phyloP scores from a whole-genome alignment of 1,140 invertebrate species.

The Tribolium madens region DNA sequence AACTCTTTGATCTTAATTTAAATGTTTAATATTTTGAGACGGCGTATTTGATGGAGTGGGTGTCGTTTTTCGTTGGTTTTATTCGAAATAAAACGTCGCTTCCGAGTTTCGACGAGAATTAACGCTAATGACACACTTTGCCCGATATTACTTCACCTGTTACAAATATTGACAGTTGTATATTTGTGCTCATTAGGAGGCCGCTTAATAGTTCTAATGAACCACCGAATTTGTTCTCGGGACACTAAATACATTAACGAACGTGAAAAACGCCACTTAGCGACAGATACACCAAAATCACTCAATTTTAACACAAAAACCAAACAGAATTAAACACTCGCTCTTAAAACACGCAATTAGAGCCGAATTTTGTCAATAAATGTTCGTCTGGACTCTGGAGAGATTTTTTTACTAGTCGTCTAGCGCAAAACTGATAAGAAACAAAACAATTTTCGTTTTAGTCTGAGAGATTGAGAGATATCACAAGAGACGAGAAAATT shows the following conservation, averaged over 20 bases:
- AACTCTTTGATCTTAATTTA: constrained; percentile 41
- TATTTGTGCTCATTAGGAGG: constrained; percentile 35
- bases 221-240: not conserved
- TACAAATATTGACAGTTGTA: constrained; percentile 29
- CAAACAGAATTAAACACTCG: constrained; percentile 3
- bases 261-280: constrained; percentile 23
- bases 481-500: no score
- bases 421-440: no score
- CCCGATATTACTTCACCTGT: constrained; percentile 11
- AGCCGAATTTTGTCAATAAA: not conserved
- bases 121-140: constrained; percentile 21
- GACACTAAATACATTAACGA: constrained; percentile 18
- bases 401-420: not conserved
- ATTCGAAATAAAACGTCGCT: not conserved
- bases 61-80: constrained; percentile 5
- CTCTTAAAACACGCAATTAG: not conserved
- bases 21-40: constrained; percentile 42
- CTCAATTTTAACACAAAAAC: constrained; percentile 5
- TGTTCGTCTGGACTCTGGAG: not conserved
- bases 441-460: no score
- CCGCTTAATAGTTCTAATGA: constrained; percentile 31
- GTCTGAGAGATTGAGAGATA: no score
- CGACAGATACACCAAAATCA: constrained; percentile 10
- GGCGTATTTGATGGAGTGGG: constrained; percentile 28
- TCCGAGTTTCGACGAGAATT: not conserved